Evolutionary conservation across 2,888 invertebrate genomes (phyloP).

Genomic region (Polydrusus cervinus): DNA sequence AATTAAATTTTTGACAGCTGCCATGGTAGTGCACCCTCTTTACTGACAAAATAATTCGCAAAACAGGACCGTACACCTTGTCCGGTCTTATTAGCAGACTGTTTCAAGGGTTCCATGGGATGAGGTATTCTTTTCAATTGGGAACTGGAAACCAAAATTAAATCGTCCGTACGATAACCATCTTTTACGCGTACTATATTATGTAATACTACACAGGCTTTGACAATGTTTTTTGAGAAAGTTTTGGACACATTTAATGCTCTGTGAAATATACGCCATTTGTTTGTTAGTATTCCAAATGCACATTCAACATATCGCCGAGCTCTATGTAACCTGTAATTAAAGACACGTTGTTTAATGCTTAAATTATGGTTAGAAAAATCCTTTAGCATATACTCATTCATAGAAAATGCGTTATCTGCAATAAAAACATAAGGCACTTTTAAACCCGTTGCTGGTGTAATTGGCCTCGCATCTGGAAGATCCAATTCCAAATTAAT

Average conservation of each 20-base stretch:
- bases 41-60: slow-evolving; percentile 5
- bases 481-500: background rate
- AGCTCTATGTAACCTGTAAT: slow-evolving; percentile 51
- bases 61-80: background rate
- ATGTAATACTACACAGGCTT: slow-evolving; percentile 29
- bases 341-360: slow-evolving; percentile 49
- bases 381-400: background rate
- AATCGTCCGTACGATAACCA: slow-evolving; percentile 7
- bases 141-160: background rate
- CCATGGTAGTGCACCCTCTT: background rate
- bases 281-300: slow-evolving; percentile 51
- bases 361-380: background rate
- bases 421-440: slow-evolving; percentile 10
- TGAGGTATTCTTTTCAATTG: background rate
- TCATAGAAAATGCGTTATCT: slow-evolving; percentile 10
- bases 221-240: slow-evolving; percentile 26
- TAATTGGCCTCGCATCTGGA: background rate
- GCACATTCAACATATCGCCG: slow-evolving; percentile 50
- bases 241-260: slow-evolving; percentile 36
- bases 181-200: slow-evolving; percentile 36
- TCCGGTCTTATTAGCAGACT: background rate
- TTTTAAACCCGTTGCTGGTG: background rate
- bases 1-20: background rate
- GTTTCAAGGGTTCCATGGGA: background rate
- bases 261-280: slow-evolving; percentile 44